Base-by-base conservation (phyloP, 2,888 invertebrate genomes). In the Ichneumoninae sp. region DNA sequence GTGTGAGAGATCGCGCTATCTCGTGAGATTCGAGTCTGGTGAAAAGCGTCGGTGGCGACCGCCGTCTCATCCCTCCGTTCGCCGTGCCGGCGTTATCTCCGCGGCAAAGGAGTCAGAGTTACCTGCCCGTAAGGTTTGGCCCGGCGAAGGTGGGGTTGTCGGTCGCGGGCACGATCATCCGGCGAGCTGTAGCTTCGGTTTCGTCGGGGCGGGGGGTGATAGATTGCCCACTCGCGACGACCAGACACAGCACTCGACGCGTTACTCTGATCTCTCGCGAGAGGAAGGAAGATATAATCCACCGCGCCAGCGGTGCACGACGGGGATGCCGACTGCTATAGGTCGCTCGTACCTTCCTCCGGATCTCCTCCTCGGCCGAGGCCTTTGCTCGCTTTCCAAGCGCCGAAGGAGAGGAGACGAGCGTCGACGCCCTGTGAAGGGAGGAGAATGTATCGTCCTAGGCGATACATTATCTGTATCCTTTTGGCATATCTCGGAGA, bases 161-260 rank as follows among this genome's bases (percentile, higher is more conserved):
- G 40, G 73, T 76, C 36, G 66, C 65, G 19, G 71, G 47, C 54
- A 73, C 71, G 76, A 83, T 84, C 83, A 83, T 50, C 54, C 57
- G 40, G 71, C 71, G 82, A 75, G 52, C 77, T 30, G 79, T 75
- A 83, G 87, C 60, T 83, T 76, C 40, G 82, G 83, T 76, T 78
- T 80, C 75, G 47, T 73, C 57, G 70, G 36, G 73, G 40, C 40
- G 70, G 80, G 75, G 75, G 89, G 91, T 92, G 92, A 92, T 92
- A 91, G 92, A 92, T 92, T 92, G 91, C 92, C 91, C 90, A 87
- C 88, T 89, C 89, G 86, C 89, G 86, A 88, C 88, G 88, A 88
- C 80, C 82, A 71, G 66, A 83, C 80, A 70, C 75, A 71, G 50
- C 66, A n/a, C 40, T 65, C 76, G 44, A 50, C 68, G 30, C 76